Percentiles rank a stretch among this genome's conserved stretches.
Conservation (phyloP, 1,140 invertebrate genomes). For the Zaprionus ghesquierei region DNA sequence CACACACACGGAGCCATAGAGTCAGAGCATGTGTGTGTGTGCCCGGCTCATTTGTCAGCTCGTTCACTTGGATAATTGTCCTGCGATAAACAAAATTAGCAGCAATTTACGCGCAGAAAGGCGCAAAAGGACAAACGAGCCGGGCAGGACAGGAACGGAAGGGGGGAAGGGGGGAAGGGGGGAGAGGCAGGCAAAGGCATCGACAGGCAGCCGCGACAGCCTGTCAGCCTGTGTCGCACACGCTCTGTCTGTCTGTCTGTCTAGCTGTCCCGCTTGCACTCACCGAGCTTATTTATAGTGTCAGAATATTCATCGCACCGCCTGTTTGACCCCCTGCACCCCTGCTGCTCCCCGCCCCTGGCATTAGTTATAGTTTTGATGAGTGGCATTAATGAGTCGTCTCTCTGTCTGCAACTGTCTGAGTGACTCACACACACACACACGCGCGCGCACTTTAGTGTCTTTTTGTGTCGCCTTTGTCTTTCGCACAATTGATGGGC, state of each 20-base stretch:
- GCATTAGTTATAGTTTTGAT: constrained; percentile 80
- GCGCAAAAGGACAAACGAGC: constrained; percentile 18
- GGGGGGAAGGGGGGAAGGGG: neutral
- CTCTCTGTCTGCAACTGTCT: constrained; percentile 66
- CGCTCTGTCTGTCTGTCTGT: neutral
- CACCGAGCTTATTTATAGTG: constrained; percentile 56
- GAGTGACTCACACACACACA: constrained; percentile 6
- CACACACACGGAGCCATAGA: neutral
- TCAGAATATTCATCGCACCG: constrained; percentile 62
- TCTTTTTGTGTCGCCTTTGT: constrained; percentile 42
- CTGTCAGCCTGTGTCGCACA: neutral
- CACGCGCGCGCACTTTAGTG: constrained; percentile 19
- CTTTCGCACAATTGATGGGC: constrained; percentile 3
- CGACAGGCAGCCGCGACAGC: neutral
- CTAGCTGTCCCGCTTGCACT: neutral
- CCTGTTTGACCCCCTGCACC: constrained; percentile 6
- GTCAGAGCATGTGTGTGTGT: constrained; percentile 8
- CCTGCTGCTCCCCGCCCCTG: constrained; percentile 9
- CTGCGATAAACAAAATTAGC: constrained; percentile 82
- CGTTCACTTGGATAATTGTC: constrained; percentile 82
- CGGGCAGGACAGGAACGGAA: neutral
- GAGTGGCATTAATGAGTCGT: constrained; percentile 80
- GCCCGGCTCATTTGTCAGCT: constrained; percentile 80
- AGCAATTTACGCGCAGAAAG: constrained; percentile 73
- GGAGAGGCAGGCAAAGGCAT: neutral